Evolutionary conservation across 2,888 invertebrate species (phyloP).

Genomic region (Petrophora chlorosata): DNA sequence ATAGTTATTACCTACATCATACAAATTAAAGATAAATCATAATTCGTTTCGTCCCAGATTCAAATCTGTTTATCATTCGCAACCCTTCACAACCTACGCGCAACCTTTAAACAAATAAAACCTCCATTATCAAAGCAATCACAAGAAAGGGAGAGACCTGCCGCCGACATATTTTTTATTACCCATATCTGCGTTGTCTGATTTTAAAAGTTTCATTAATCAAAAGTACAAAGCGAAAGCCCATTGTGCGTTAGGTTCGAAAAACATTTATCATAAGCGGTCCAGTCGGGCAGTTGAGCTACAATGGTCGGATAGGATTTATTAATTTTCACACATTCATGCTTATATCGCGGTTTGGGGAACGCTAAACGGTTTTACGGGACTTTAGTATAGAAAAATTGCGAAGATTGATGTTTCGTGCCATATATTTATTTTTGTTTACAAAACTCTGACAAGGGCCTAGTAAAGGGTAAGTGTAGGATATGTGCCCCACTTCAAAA

Average conservation of each 20-base stretch:
- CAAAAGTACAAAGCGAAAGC: slow-evolving; percentile 49
- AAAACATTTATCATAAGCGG: slow-evolving; percentile 75
- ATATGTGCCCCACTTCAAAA: too few relatives aligned
- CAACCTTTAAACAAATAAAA: slow-evolving; percentile 2
- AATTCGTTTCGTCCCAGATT: too few relatives aligned
- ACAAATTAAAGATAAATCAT: too few relatives aligned
- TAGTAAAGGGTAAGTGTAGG: too few relatives aligned
- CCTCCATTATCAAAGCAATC: slow-evolving; percentile 1
- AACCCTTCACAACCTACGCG: too few relatives aligned
- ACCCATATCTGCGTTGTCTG: slow-evolving; percentile 23
- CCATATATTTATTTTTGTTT: slow-evolving; percentile 7
- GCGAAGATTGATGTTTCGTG: slow-evolving; percentile 31
- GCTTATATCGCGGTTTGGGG: slow-evolving; percentile 34
- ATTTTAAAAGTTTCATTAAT: slow-evolving; percentile 61
- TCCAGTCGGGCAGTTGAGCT: slow-evolving; percentile 37
- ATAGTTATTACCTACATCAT: too few relatives aligned
- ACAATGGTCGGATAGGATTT: slow-evolving; percentile 54
- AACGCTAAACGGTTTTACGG: slow-evolving; percentile 36
- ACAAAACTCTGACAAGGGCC: not conserved
- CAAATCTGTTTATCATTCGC: too few relatives aligned
- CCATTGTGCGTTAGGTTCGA: slow-evolving; percentile 56
- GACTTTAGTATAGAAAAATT: slow-evolving; percentile 17
- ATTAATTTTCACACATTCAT: slow-evolving; percentile 63
- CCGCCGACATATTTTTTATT: slow-evolving; percentile 17
- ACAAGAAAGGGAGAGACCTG: slow-evolving; percentile 22